Evolutionary conservation across 2,113 vertebrate genomes (phyloP), one percentile per base, ranked within the genome.

Genomic region (Lathamus discolor): DNA sequence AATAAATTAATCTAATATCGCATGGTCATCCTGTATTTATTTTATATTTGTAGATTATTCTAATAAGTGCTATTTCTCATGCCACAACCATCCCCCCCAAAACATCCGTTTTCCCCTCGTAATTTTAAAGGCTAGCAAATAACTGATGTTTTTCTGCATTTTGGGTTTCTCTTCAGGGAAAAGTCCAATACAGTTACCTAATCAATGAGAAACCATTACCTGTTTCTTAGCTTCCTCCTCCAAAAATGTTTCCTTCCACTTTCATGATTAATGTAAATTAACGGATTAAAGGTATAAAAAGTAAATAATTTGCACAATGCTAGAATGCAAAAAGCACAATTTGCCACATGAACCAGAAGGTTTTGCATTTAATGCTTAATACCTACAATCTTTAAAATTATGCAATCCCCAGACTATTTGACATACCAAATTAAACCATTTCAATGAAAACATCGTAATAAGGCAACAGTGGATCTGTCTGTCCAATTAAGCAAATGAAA

Each of bases 31-130:
- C 6, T 41, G 19, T 59, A n/a, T 82, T 74, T 68, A 59, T n/a
- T 73, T 3, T 27, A 31, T 35, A 35, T 9, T 39, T 7, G 7
- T 66, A 73, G n/a, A 41, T 25, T 35, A 44, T 59, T 78, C 37
- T 48, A 27, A 61, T 61, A 16, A 23, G 5, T n/a, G 22, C 7
- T 33, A 25, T 61, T 69, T 86, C 20, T 57, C 31, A 39, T 22
- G 15, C 10, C 27, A 37, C 11, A 23, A 18, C 10, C 12, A 6
- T 13, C 15, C 4, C 2, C 10, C 2, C 2, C 0, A 0, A 1
- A 2, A 27, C 3, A 8, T 23, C 22, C 31, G 33, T 28, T 29
- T 11, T 4, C 7, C 16, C 5, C 6, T 12, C 7, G 12, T 31
- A 73, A 62, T 41, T 81, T 70, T 64, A 73, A 78, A 64, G 20